phyloP scores from a whole-genome alignment of 2,797 vertebrate genomes.

The Uromys caudimaculatus region DNA sequence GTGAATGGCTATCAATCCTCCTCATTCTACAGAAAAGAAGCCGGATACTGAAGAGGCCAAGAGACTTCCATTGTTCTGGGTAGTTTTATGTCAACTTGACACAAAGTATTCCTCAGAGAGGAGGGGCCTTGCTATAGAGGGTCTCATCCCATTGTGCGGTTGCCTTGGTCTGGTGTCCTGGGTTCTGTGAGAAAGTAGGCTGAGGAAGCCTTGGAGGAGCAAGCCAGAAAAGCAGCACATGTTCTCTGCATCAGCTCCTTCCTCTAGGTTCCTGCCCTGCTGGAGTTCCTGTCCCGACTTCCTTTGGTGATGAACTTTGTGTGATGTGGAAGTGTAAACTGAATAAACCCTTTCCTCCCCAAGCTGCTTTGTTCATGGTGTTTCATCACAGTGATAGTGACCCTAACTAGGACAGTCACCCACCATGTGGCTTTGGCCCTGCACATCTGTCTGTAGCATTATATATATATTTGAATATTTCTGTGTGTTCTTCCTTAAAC shows the following conservation, averaged over 20 bases:
- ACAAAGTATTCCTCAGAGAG: not conserved
- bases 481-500: not conserved
- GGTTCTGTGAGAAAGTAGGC: not conserved
- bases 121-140: not conserved
- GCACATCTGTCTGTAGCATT: not conserved
- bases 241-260: not conserved
- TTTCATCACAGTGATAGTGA: not conserved
- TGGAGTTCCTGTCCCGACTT: not conserved
- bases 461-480: not conserved
- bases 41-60: not conserved
- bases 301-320: not conserved
- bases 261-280: not conserved
- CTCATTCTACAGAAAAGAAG: slow-evolving; percentile 22
- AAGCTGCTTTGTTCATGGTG: not conserved
- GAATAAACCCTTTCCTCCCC: not conserved
- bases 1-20: not conserved
- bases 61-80: not conserved
- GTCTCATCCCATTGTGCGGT: not conserved
- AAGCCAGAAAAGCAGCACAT: not conserved
- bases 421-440: not conserved
- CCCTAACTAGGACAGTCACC: not conserved
- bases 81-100: not conserved
- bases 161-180: not conserved
- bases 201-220: not conserved
- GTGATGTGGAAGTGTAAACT: not conserved